A percentile compares a stretch with the other conserved stretches of the same genome.
Evolutionary conservation across 2,797 vertebrate genomes (phyloP).

Genomic region (Onychomys arenicola): DNA sequence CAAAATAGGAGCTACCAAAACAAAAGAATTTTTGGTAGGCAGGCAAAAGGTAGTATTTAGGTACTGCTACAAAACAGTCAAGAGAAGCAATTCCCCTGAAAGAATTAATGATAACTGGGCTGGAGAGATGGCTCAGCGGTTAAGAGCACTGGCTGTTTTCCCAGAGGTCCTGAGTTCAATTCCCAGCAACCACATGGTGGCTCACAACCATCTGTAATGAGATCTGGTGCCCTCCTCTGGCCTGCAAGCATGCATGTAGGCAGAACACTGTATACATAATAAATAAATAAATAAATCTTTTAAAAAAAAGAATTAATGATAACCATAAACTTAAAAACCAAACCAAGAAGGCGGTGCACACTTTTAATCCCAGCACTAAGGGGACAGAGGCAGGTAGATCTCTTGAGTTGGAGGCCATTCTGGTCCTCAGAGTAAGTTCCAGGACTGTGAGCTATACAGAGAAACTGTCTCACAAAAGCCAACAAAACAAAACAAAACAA

Average conservation of each 20-base stretch:
- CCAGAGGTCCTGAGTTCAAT: no score
- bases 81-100: constrained; percentile 43
- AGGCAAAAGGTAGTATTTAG: constrained; percentile 11
- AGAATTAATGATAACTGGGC: neutral
- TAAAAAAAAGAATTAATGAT: constrained; percentile 10
- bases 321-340: constrained; percentile 51
- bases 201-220: no score
- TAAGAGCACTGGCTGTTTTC: no score
- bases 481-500: neutral
- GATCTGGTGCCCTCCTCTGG: no score
- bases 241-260: no score
- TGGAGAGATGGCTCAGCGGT: no score
- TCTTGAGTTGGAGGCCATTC: neutral
- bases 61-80: constrained; percentile 33
- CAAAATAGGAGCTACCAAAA: constrained; percentile 35
- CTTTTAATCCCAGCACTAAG: neutral
- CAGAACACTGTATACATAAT: no score
- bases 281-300: no score
- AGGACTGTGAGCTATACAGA: no score
- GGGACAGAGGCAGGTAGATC: neutral
- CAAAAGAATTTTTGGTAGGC: neutral
- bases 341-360: neutral
- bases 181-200: no score
- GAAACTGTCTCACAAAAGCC: neutral
- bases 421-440: neutral